Conservation (phyloP, 2,113 vertebrate genomes). For the Loxodonta africana region DNA sequence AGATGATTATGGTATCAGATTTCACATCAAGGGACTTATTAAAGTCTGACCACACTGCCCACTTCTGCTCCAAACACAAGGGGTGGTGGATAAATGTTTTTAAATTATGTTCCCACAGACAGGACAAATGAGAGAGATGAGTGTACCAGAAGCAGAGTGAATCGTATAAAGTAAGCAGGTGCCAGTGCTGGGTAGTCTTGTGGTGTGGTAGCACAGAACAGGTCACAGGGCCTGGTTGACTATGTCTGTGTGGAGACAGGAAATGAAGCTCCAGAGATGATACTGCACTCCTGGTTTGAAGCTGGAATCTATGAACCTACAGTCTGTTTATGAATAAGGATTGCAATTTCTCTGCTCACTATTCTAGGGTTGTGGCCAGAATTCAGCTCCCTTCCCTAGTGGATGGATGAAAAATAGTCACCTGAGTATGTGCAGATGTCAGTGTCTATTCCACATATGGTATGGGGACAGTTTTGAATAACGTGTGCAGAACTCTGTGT, state of each 20-base stretch:
- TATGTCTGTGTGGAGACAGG: not conserved
- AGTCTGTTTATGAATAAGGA: not conserved
- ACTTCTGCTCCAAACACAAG: not conserved
- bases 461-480: not conserved
- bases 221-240: not conserved
- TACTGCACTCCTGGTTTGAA: not conserved
- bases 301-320: too few species aligned
- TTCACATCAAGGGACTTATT: not conserved
- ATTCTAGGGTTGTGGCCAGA: not conserved
- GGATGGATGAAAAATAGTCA: not conserved
- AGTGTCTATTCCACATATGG: not conserved
- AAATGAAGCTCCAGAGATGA: not conserved
- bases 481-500: too few species aligned
- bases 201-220: too few species aligned
- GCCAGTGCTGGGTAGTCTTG: too few species aligned
- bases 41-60: not conserved
- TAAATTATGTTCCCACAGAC: not conserved
- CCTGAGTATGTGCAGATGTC: not conserved
- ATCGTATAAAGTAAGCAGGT: not conserved
- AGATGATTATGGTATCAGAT: not conserved
- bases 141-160: not conserved
- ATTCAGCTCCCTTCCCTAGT: not conserved
- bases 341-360: not conserved
- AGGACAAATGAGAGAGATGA: not conserved
- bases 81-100: not conserved